A percentile compares a stretch with the other conserved stretches of the same genome.
Evolutionary conservation across 2,888 invertebrate genomes (phyloP).

Genomic region (Drosophila buzzatii): DNA sequence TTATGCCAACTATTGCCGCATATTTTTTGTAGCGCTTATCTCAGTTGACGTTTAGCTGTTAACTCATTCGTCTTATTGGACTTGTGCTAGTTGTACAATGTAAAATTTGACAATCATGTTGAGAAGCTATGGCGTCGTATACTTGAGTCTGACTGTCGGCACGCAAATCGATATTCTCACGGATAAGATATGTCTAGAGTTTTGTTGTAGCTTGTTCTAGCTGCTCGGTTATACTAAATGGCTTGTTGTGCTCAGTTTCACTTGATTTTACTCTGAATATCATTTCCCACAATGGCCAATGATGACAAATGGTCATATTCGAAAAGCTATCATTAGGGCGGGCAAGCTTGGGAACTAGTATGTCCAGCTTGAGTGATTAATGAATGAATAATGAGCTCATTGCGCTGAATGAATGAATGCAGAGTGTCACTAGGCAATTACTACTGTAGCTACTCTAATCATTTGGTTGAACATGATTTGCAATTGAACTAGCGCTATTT

Average conservation of each 20-base stretch:
- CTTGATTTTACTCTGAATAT: conserved; percentile 8
- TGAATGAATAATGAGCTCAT: conserved; percentile 49
- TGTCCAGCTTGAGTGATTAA: conserved; percentile 48
- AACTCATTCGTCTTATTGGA: neutral
- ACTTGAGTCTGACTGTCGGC: conserved; percentile 13
- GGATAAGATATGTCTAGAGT: conserved; percentile 54
- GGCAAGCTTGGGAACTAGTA: neutral
- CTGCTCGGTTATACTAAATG: neutral
- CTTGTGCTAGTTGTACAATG: neutral
- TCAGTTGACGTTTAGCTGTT: neutral
- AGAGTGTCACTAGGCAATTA: neutral
- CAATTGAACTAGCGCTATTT: neutral
- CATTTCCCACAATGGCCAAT: conserved; percentile 16
- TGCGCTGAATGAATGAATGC: neutral
- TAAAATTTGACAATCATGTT: conserved; percentile 12
- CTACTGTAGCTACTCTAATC: conserved; percentile 32
- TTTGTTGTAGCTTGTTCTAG: neutral
- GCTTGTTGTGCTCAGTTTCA: neutral
- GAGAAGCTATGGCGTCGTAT: neutral
- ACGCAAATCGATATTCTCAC: conserved; percentile 21
- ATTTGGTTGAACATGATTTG: conserved; percentile 1
- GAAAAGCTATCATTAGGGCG: conserved; percentile 24
- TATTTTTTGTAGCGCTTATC: conserved; percentile 10
- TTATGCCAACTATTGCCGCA: neutral
- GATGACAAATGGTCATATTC: conserved; percentile 19